Conservation (phyloP, 2,113 vertebrate genomes). For the Paradisaea rubra region DNA sequence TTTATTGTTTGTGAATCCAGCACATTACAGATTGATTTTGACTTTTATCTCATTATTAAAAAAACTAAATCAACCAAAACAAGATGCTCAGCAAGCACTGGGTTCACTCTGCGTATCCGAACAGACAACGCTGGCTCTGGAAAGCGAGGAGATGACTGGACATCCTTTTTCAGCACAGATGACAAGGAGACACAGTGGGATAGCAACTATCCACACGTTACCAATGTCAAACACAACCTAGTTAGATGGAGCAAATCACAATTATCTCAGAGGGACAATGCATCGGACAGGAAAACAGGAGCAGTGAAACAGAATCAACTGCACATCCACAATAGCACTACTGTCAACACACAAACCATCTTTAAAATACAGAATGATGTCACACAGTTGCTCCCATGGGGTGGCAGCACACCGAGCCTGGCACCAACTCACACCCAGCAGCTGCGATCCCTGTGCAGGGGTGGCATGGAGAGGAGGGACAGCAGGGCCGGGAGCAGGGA, state of each 20-base stretch:
- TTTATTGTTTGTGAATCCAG: background rate
- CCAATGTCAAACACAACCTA: background rate
- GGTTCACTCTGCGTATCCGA: background rate
- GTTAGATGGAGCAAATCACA: background rate
- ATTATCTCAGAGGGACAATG: background rate
- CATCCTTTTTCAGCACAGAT: background rate
- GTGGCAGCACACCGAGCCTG: background rate
- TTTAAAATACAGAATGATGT: background rate
- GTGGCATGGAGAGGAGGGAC: background rate
- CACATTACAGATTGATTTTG: background rate
- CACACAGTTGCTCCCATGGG: background rate
- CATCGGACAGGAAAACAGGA: background rate
- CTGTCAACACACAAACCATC: background rate
- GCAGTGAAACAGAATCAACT: background rate
- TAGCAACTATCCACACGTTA: background rate
- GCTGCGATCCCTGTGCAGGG: background rate
- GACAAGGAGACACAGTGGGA: background rate
- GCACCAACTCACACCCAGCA: background rate
- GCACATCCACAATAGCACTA: background rate
- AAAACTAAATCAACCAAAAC: background rate
- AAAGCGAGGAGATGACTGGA: background rate
- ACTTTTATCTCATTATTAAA: background rate
- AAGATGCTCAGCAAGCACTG: background rate
- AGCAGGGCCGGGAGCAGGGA: rapidly evolving
- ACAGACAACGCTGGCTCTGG: background rate